Conservation (phyloP, 2,888 invertebrate genomes). For the Phorcus lineatus region DNA sequence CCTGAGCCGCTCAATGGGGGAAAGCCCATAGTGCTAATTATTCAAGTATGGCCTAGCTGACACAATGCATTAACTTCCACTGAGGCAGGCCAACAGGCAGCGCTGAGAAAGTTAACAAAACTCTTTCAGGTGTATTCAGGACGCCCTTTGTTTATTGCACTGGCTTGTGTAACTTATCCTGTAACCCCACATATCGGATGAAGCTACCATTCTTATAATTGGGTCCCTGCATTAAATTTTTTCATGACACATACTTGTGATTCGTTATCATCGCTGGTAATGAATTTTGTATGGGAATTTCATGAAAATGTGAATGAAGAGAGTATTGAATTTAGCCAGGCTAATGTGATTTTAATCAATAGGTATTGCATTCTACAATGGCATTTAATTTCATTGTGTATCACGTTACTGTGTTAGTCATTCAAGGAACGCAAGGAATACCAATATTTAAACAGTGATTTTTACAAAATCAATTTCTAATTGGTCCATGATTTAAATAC, state of each 20-base stretch:
- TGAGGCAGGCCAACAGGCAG: background rate
- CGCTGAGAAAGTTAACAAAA: conserved; percentile 19
- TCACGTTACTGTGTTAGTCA: too few species aligned
- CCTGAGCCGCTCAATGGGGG: background rate
- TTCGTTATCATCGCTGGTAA: background rate
- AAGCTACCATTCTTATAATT: background rate
- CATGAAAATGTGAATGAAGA: background rate
- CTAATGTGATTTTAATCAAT: background rate
- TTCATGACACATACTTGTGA: background rate
- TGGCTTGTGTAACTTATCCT: background rate
- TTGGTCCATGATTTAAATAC: too few species aligned
- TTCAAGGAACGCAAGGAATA: too few species aligned
- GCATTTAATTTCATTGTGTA: background rate
- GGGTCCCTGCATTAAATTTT: background rate
- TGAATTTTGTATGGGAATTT: conserved; percentile 3
- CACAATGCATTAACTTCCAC: conserved; percentile 16
- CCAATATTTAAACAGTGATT: too few species aligned
- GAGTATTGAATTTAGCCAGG: background rate
- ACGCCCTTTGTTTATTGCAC: background rate
- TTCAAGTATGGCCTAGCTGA: conserved; percentile 14
- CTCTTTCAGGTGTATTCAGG: conserved; percentile 11
- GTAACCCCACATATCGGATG: background rate
- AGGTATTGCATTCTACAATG: background rate
- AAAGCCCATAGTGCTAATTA: conserved; percentile 18
- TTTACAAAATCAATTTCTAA: too few species aligned